Conservation (phyloP, 1,140 invertebrate genomes). For the Stenopsyche tienmushanensis region DNA sequence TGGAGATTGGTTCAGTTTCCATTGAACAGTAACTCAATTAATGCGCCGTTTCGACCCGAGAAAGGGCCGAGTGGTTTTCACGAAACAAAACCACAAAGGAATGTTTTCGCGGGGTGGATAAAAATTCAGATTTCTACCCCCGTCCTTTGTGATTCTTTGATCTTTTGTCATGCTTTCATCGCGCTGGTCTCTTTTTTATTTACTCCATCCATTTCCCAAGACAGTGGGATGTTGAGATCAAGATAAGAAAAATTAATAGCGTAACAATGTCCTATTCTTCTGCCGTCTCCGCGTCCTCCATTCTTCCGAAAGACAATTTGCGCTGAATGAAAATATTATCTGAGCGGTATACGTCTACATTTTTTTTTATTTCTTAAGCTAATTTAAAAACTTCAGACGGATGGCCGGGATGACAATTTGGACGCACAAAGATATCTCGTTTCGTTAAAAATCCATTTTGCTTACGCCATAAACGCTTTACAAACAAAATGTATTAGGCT, state of each 20-base stretch:
- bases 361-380: slow-evolving; percentile 6
- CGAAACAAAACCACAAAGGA: slow-evolving; percentile 25
- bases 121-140: slow-evolving; percentile 25
- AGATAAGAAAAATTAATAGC: slow-evolving; percentile 34
- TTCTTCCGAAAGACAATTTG: slow-evolving; percentile 30
- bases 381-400: slow-evolving; percentile 18
- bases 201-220: slow-evolving; percentile 29
- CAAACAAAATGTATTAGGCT: too few species aligned
- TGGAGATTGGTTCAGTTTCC: slow-evolving; percentile 11
- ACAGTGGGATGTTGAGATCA: slow-evolving; percentile 28
- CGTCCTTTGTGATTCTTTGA: slow-evolving; percentile 26
- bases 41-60: neutral
- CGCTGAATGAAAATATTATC: slow-evolving; percentile 30
- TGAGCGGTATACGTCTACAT: slow-evolving; percentile 11
- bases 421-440: slow-evolving; percentile 9
- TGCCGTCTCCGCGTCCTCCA: slow-evolving; percentile 19
- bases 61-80: neutral
- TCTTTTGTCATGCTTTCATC: slow-evolving; percentile 18
- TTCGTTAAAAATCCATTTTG: slow-evolving; percentile 3
- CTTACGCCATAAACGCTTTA: neutral
- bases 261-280: slow-evolving; percentile 31
- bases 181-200: slow-evolving; percentile 20
- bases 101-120: slow-evolving; percentile 9
- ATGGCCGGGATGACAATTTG: slow-evolving; percentile 1
- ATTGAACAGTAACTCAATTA: slow-evolving; percentile 22